Conservation (phyloP, 2,113 vertebrate genomes). For the Nycticryphes semicollaris region DNA sequence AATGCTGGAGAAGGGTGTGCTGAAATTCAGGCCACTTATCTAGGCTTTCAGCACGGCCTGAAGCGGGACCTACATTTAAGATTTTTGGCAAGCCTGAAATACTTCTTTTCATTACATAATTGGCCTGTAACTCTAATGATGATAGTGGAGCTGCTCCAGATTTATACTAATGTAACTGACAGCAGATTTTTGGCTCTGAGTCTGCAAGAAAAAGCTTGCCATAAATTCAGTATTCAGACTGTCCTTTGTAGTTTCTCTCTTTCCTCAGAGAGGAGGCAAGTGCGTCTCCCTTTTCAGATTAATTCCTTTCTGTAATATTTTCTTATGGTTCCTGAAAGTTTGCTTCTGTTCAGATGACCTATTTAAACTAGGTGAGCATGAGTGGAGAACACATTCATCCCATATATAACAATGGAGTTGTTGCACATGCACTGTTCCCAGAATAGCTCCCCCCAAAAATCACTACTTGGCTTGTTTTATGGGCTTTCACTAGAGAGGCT, state of each 20-base stretch:
- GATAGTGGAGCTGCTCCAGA: conserved; percentile 65
- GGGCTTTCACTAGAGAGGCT: conserved; percentile 27
- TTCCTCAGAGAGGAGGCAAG: neutral
- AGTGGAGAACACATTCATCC: neutral
- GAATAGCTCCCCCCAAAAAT: conserved; percentile 27
- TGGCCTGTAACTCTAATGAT: conserved; percentile 67
- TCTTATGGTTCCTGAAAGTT: neutral
- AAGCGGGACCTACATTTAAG: conserved; percentile 46
- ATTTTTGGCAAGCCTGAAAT: conserved; percentile 59
- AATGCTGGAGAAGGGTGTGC: neutral
- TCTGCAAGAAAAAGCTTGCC: conserved; percentile 46
- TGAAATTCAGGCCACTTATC: conserved; percentile 52
- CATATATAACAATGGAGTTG: neutral
- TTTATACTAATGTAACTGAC: conserved; percentile 61
- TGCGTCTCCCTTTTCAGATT: neutral
- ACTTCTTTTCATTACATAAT: conserved; percentile 64
- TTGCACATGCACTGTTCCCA: neutral
- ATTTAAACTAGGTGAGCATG: conserved; percentile 26
- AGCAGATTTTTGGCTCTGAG: conserved; percentile 60
- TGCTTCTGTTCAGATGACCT: conserved; percentile 30
- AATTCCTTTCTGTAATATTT: conserved; percentile 20
- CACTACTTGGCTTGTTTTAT: conserved; percentile 19
- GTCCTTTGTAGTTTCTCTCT: conserved; percentile 35
- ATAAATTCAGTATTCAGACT: conserved; percentile 38
- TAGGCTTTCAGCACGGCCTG: neutral